Base-by-base conservation (phyloP, 2,113 vertebrate genomes). In the Limanda limanda region DNA sequence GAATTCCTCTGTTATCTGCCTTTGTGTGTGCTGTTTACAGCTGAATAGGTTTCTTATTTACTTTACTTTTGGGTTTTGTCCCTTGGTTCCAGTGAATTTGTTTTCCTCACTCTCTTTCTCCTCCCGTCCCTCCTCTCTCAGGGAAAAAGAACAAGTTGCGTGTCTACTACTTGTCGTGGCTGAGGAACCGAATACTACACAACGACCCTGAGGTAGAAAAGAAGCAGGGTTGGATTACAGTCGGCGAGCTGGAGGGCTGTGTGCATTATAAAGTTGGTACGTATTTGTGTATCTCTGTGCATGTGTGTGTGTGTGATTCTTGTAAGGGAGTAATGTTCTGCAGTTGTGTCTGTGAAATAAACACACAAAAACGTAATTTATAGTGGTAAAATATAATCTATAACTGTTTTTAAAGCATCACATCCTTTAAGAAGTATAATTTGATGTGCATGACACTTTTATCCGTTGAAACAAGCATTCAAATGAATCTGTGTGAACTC, bases 211-310 rank as follows among this genome's bases (percentile, higher is more conserved):
- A 98, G 86, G 97, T 98, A 27, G 97, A 98, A 88, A 99, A 99
- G 95, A 99, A 98, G 83, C 98, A 99, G 85, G 98, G 98, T 11
- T 99, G 98, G 98, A 96, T 98, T 82, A 99, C 97, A 0, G 98
- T 99, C 0, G 98, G 98, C 15, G 98, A 99, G 57, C 90, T 99
- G 89, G 97, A 99, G 88, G 97, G 97, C 82, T 98, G 97, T 71
- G 96, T 99, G 78, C 98, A 99, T 93, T 99, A 99, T 92, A 99
- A 99, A 99, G 97, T 99, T 0, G 98, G 98, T 99, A 91, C 92
- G 97, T 17, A 10, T 21, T 13, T 54, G 52, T 54, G 51, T 8
- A 31, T 31, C 27, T 31, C 27, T n/a, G 1, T 51, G 10, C 18
- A 8, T 55, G 52, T 23, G 0, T 35, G 9, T n/a, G 18, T n/a